These are phyloP conservation scores for Diarsia rubi DNA, from an alignment of 2,888 invertebrate genomes.

Conservation along the genomic window DNA sequence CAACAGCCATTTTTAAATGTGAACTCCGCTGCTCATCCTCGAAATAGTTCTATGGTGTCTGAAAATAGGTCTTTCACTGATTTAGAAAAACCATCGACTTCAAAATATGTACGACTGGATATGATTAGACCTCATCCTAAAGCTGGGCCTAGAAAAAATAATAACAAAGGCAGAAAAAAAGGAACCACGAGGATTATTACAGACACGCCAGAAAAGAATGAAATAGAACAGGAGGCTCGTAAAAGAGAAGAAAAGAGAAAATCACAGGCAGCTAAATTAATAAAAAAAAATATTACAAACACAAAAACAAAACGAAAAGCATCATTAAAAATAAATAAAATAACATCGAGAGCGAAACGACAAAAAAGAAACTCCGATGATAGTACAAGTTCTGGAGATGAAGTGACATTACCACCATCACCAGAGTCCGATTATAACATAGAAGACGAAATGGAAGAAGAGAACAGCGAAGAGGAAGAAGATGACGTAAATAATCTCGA, in stretches of 20 bases:
- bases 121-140: constrained; percentile 60
- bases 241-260: constrained; percentile 25
- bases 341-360: constrained; percentile 24
- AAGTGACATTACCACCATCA: constrained; percentile 40
- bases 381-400: constrained; percentile 41
- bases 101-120: constrained; percentile 51
- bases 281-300: constrained; percentile 1
- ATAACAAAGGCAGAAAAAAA: constrained; percentile 56
- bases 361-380: constrained; percentile 23
- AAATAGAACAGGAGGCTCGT: constrained; percentile 36
- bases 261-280: constrained; percentile 14
- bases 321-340: constrained; percentile 29
- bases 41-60: too few species aligned
- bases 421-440: constrained; percentile 42
- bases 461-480: too few species aligned
- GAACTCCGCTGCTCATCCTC: too few species aligned
- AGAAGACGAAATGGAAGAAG: constrained; percentile 31
- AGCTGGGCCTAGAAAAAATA: constrained; percentile 53
- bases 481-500: constrained; percentile 4
- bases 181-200: constrained; percentile 59
- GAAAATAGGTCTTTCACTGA: neutral
- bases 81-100: constrained; percentile 16
- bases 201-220: constrained; percentile 62
- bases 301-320: constrained; percentile 30
- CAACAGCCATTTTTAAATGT: too few species aligned